phyloP scores from a whole-genome alignment of 2,113 vertebrate genomes.

The Holacanthus passer region DNA sequence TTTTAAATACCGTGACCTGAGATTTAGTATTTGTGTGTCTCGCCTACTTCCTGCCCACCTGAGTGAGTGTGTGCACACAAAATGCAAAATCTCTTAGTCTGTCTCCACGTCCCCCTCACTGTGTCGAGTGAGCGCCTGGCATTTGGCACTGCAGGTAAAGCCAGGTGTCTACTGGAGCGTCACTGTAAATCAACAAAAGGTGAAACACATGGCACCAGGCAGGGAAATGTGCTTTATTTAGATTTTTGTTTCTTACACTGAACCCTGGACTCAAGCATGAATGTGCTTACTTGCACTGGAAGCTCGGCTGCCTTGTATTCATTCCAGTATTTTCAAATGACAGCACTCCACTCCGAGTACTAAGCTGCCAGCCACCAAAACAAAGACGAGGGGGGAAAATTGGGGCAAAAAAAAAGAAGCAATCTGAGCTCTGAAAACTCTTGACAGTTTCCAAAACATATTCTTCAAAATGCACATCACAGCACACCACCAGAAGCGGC shows the following conservation, averaged over 20 bases:
- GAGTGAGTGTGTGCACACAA: background rate
- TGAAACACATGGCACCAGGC: background rate
- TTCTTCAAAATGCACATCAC: conserved; percentile 1
- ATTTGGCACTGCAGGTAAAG: conserved; percentile 28
- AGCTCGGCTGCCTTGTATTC: background rate
- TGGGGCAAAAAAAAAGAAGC: conserved; percentile 5
- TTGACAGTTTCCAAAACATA: conserved; percentile 11
- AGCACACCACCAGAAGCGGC: background rate
- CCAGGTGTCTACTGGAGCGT: conserved; percentile 20
- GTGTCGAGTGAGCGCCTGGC: background rate
- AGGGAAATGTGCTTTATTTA: conserved; percentile 14
- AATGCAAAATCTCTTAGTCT: background rate
- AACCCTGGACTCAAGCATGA: background rate
- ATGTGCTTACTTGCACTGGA: background rate
- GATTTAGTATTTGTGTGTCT: background rate
- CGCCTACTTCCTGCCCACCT: background rate
- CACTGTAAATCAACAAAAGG: conserved; percentile 9
- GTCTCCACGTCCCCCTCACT: background rate
- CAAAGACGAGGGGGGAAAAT: conserved; percentile 1
- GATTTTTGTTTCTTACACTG: background rate
- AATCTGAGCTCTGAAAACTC: background rate
- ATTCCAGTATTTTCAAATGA: conserved; percentile 30
- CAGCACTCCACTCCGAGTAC: background rate
- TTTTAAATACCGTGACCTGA: conserved; percentile 1
- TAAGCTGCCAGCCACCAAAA: conserved; percentile 1